Evolutionary conservation across 2,797 vertebrate genomes (phyloP).

Genomic region (Schizothorax lantsangensis): DNA sequence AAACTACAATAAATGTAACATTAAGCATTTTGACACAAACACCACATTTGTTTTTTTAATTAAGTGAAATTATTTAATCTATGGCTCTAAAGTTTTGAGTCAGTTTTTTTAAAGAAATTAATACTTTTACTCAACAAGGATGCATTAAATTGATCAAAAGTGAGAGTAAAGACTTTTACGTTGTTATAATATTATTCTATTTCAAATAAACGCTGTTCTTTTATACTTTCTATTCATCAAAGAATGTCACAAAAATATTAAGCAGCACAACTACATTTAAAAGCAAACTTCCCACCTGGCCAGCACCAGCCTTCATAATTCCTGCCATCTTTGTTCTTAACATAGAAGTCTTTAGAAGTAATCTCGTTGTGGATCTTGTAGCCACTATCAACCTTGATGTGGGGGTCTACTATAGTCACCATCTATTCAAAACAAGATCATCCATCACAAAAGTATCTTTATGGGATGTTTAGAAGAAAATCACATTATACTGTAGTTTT

Average conservation of each 20-base stretch:
- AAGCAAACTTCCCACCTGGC: slow-evolving; percentile 81
- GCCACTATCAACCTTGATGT: slow-evolving; percentile 90
- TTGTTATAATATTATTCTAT: neutral
- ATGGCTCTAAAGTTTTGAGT: neutral
- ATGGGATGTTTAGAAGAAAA: neutral
- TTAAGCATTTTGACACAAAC: neutral
- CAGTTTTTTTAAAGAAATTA: neutral
- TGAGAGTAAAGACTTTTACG: neutral
- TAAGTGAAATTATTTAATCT: neutral
- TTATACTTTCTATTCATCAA: no score
- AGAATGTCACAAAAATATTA: neutral
- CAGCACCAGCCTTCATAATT: slow-evolving; percentile 98
- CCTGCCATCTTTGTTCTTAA: slow-evolving; percentile 89
- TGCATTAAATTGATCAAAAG: neutral
- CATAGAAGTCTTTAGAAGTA: slow-evolving; percentile 79
- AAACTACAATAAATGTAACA: neutral
- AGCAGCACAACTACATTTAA: neutral
- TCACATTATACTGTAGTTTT: neutral
- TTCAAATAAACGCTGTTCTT: neutral
- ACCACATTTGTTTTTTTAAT: neutral
- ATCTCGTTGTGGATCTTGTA: slow-evolving; percentile 90
- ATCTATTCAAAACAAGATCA: slow-evolving; percentile 74
- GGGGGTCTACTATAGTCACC: slow-evolving; percentile 94
- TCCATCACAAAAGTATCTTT: neutral
- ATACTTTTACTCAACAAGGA: neutral